These are phyloP conservation scores for Rhinella marina DNA, from an alignment of 2,797 vertebrate species.

Conservation along the genomic window DNA sequence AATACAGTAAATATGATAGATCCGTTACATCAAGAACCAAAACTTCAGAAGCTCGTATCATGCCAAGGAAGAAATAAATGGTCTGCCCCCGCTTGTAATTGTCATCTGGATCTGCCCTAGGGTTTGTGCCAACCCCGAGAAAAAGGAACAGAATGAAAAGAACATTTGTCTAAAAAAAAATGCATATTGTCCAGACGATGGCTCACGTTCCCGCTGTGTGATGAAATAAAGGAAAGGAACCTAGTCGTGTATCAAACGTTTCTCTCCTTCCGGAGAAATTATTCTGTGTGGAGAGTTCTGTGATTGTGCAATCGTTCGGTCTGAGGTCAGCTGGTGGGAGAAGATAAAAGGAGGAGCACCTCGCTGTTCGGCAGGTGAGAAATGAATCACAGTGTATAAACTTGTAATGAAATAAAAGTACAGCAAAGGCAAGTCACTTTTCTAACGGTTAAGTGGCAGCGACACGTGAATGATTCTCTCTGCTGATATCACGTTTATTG, in stretches of 20 bases:
- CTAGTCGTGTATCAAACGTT: conserved; percentile 38
- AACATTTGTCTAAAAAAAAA: conserved; percentile 47
- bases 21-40: conserved; percentile 24
- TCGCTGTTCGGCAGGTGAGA: conserved; percentile 5
- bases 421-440: background rate
- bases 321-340: conserved; percentile 48
- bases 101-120: conserved; percentile 27
- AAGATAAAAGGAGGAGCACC: conserved; percentile 40
- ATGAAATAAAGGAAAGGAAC: conserved; percentile 39
- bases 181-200: conserved; percentile 47
- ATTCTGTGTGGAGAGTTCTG: conserved; percentile 36
- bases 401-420: conserved; percentile 19
- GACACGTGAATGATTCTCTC: conserved; percentile 3
- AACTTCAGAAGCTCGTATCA: conserved; percentile 32
- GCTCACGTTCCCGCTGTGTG: conserved; percentile 29
- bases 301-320: conserved; percentile 24
- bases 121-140: background rate
- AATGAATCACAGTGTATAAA: conserved; percentile 20
- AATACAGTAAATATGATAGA: conserved; percentile 5
- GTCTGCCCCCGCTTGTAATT: conserved; percentile 20
- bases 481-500: background rate
- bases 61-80: conserved; percentile 7
- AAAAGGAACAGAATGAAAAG: conserved; percentile 25
- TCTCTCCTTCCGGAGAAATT: conserved; percentile 23
- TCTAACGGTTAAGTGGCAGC: conserved; percentile 17